phyloP scores from a whole-genome alignment of 2,888 invertebrate species.

The Agonopterix subpropinquella region DNA sequence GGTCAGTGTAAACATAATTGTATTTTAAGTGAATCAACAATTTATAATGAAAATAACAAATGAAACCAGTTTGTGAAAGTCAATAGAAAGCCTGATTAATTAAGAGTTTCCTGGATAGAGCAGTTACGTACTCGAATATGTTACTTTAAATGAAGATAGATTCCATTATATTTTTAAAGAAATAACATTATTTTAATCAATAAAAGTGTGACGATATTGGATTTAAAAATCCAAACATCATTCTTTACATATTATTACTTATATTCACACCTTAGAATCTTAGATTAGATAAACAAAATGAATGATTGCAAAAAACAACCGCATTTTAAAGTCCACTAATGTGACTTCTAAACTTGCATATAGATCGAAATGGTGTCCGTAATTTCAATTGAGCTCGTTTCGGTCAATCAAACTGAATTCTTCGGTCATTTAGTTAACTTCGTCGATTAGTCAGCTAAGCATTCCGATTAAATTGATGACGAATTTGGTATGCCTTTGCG shows the following conservation, averaged over 20 bases:
- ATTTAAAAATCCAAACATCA: too few relatives aligned
- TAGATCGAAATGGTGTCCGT: constrained; percentile 28
- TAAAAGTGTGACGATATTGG: too few relatives aligned
- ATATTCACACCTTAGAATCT: too few relatives aligned
- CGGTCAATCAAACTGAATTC: constrained; percentile 51
- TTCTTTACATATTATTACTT: too few relatives aligned
- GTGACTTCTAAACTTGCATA: too few relatives aligned
- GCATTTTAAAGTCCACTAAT: too few relatives aligned
- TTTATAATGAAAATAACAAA: constrained; percentile 5
- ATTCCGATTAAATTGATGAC: constrained; percentile 40
- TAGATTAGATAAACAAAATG: too few relatives aligned
- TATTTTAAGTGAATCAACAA: too few relatives aligned
- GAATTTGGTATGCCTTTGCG: constrained; percentile 21
- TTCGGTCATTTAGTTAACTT: constrained; percentile 27
- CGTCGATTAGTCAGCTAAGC: constrained; percentile 39
- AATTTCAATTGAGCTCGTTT: constrained; percentile 53
- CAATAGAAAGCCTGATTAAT: constrained; percentile 28
- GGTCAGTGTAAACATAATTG: too few relatives aligned
- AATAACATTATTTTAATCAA: too few relatives aligned
- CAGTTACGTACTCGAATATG: background rate
- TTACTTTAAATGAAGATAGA: background rate
- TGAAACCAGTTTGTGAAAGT: constrained; percentile 29
- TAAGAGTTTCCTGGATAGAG: constrained; percentile 26
- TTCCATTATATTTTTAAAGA: too few relatives aligned
- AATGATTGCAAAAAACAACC: too few relatives aligned